Evolutionary conservation across 2,888 invertebrate genomes (phyloP).

Genomic region (Protula sp.): DNA sequence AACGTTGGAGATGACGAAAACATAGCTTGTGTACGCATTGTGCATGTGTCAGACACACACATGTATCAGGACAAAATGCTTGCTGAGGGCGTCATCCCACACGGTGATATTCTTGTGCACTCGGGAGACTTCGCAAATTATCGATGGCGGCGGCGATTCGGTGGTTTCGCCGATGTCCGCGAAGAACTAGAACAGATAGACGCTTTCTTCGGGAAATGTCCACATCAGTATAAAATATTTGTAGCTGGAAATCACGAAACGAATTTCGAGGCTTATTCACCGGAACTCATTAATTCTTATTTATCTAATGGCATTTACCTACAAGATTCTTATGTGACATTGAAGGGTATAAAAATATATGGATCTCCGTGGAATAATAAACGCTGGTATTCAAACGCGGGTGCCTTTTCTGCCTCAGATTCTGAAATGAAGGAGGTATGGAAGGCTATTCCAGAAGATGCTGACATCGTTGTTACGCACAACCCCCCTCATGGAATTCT

Average conservation of each 20-base stretch:
- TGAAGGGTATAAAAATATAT: slow-evolving; percentile 41
- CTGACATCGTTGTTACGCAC: slow-evolving; percentile 42
- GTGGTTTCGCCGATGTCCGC: slow-evolving; percentile 15
- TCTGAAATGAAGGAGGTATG: slow-evolving; percentile 29
- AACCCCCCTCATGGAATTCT: slow-evolving; percentile 37
- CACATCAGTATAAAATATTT: slow-evolving; percentile 41
- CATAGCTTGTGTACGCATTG: no score
- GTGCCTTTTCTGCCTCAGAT: slow-evolving; percentile 29
- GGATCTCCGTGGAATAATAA: slow-evolving; percentile 40
- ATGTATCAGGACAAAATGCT: background rate
- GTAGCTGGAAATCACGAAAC: slow-evolving; percentile 46
- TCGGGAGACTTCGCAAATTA: slow-evolving; percentile 41
- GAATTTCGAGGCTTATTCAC: slow-evolving; percentile 23
- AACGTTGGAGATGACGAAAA: no score
- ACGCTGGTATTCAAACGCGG: slow-evolving; percentile 30
- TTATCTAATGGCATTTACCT: slow-evolving; percentile 37
- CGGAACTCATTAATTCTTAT: slow-evolving; percentile 26
- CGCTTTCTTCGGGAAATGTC: slow-evolving; percentile 32
- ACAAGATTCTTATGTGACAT: slow-evolving; percentile 30
- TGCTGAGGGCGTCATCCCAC: slow-evolving; percentile 22
- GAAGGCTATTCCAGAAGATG: slow-evolving; percentile 34
- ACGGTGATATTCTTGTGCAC: slow-evolving; percentile 43
- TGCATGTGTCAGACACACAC: background rate
- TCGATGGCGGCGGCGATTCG: slow-evolving; percentile 9
- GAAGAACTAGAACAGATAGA: slow-evolving; percentile 23